These are phyloP conservation scores for Sebastes schlegelii DNA, from an alignment of 2,113 vertebrate genomes.

Conservation along the genomic window DNA sequence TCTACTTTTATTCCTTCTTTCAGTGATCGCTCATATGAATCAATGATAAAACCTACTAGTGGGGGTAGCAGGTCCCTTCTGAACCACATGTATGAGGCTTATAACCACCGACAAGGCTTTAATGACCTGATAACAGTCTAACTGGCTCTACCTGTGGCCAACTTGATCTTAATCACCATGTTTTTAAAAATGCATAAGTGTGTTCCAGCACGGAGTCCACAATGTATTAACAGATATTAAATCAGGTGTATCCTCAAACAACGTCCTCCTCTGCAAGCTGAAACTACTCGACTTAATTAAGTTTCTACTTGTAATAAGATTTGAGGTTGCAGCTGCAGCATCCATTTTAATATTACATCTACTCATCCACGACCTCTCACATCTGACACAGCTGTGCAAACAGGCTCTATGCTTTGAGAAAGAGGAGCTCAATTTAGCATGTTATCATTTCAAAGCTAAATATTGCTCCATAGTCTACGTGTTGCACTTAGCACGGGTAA, in stretches of 20 bases:
- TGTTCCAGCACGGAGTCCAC: background rate
- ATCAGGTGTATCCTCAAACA: background rate
- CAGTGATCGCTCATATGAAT: too few species aligned
- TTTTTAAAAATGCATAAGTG: background rate
- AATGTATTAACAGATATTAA: background rate
- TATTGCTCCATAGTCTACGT: background rate
- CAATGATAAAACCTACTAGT: too few species aligned
- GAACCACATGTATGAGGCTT: too few species aligned
- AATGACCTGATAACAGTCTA: too few species aligned
- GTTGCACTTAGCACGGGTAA: background rate
- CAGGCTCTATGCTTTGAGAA: background rate
- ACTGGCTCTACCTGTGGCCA: background rate
- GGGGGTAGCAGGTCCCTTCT: too few species aligned
- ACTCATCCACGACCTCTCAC: background rate
- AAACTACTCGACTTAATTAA: background rate
- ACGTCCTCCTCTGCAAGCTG: background rate
- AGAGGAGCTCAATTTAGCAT: background rate
- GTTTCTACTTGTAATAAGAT: background rate
- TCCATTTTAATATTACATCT: background rate
- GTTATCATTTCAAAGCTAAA: background rate
- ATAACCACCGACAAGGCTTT: too few species aligned
- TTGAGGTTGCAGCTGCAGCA: background rate
- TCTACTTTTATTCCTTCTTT: too few species aligned
- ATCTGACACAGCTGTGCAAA: slow-evolving; percentile 13
- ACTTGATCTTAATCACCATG: background rate